phyloP scores from a whole-genome alignment of 2,888 invertebrate species.

The Aradus depressus region DNA sequence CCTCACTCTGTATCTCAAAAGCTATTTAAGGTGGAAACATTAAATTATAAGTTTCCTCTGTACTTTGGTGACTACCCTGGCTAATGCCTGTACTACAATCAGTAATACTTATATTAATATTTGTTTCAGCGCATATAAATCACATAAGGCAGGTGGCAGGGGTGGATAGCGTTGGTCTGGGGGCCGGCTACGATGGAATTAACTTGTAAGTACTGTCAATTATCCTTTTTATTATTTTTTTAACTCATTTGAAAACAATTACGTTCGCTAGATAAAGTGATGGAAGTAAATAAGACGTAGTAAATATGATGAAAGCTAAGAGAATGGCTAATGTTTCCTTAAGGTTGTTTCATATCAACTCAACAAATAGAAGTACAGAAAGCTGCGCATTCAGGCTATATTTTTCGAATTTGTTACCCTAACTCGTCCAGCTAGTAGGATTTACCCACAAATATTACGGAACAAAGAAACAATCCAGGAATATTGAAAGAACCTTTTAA shows the following conservation, averaged over 20 bases:
- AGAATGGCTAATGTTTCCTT: background rate
- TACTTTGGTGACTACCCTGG: no score
- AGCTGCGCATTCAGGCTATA: background rate
- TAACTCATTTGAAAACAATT: no score
- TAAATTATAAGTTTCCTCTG: no score
- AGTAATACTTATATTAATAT: background rate
- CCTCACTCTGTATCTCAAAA: no score
- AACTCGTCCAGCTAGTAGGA: no score
- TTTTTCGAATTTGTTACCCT: background rate
- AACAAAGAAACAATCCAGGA: no score
- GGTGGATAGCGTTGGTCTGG: slow-evolving; percentile 76
- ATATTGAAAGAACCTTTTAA: no score
- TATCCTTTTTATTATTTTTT: background rate
- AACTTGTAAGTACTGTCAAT: slow-evolving; percentile 63
- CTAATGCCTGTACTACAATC: no score
- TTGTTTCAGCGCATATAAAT: slow-evolving; percentile 70
- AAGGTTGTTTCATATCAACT: background rate
- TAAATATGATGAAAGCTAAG: background rate
- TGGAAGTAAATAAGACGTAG: background rate
- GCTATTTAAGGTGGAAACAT: no score
- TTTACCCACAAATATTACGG: no score
- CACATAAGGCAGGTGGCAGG: slow-evolving; percentile 76
- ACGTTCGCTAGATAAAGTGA: background rate
- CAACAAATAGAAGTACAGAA: background rate
- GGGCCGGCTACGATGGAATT: slow-evolving; percentile 82